Percentiles rank a stretch among this genome's conserved stretches.
Conservation (phyloP, 1,140 invertebrate species). For the Bathynomus jamesi region DNA sequence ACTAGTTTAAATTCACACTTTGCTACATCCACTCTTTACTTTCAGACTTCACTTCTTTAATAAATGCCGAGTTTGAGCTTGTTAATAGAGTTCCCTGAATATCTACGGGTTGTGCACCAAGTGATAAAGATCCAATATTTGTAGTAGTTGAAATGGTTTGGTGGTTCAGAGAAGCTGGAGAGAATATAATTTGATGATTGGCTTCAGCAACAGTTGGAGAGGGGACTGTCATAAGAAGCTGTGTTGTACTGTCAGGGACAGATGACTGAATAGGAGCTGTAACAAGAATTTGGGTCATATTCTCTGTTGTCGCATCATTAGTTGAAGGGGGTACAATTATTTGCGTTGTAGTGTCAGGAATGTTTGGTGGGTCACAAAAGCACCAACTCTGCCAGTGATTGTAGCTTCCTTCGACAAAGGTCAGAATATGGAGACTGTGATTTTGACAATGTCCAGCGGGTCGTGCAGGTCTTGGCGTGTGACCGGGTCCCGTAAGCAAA, state of each 20-base stretch:
- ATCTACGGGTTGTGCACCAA: not conserved
- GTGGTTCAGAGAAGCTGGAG: not conserved
- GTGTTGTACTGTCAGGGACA: not conserved
- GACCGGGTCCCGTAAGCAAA: constrained; percentile 26
- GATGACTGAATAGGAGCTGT: not conserved
- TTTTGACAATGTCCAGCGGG: constrained; percentile 33
- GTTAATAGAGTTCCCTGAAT: not conserved
- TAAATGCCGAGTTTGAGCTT: not conserved
- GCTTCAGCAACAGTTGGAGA: not conserved
- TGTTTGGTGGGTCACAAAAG: constrained; percentile 28
- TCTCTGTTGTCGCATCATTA: not conserved
- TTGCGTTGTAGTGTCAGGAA: constrained; percentile 7
- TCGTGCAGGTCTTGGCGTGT: constrained; percentile 25
- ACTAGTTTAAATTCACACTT: no score
- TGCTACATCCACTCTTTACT: no score
- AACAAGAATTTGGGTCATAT: not conserved
- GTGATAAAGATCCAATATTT: not conserved
- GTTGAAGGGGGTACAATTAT: not conserved
- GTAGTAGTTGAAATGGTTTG: not conserved
- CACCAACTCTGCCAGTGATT: constrained; percentile 37
- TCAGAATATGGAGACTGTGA: constrained; percentile 29
- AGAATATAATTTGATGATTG: not conserved
- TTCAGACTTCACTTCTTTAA: not conserved
- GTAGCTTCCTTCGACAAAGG: constrained; percentile 27
- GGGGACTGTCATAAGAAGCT: not conserved